Conservation (phyloP, 1,140 invertebrate genomes). For the Hyposmocoma kahamanoa region DNA sequence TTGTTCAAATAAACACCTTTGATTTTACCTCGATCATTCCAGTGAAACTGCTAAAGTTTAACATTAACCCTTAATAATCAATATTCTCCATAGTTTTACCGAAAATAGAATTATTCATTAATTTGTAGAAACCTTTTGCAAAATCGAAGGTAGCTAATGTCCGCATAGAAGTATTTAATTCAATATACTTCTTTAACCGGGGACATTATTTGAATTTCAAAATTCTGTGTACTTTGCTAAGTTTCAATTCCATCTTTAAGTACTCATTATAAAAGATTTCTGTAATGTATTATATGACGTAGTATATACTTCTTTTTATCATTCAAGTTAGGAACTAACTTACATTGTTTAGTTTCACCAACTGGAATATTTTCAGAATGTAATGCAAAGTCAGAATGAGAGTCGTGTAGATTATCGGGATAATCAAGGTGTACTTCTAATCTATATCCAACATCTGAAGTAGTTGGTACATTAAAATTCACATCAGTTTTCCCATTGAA, state of each 20-base stretch:
- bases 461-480: conserved; percentile 47
- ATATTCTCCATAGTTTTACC: conserved; percentile 72
- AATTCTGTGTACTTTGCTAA: conserved; percentile 69
- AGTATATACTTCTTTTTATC: conserved; percentile 64
- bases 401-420: conserved; percentile 31
- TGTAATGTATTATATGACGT: too few relatives aligned
- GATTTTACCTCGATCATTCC: conserved; percentile 33
- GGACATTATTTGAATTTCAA: conserved; percentile 69
- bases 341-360: conserved; percentile 22
- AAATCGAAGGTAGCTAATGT: conserved; percentile 53
- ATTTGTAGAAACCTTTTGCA: conserved; percentile 73
- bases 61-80: conserved; percentile 57
- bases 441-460: conserved; percentile 67
- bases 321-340: conserved; percentile 45
- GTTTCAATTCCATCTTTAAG: conserved; percentile 55
- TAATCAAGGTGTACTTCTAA: conserved; percentile 62
- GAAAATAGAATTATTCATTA: conserved; percentile 67
- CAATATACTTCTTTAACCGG: conserved; percentile 69
- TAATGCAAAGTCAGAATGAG: conserved; percentile 71
- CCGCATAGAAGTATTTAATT: conserved; percentile 55
- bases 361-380: conserved; percentile 44
- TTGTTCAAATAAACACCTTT: conserved; percentile 49
- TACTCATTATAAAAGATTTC: conserved; percentile 68
- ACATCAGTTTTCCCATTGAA: conserved; percentile 54
- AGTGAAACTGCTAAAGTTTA: conserved; percentile 41